Evolutionary conservation across 2,888 invertebrate species (phyloP).

Genomic region (Parnassius orleans): DNA sequence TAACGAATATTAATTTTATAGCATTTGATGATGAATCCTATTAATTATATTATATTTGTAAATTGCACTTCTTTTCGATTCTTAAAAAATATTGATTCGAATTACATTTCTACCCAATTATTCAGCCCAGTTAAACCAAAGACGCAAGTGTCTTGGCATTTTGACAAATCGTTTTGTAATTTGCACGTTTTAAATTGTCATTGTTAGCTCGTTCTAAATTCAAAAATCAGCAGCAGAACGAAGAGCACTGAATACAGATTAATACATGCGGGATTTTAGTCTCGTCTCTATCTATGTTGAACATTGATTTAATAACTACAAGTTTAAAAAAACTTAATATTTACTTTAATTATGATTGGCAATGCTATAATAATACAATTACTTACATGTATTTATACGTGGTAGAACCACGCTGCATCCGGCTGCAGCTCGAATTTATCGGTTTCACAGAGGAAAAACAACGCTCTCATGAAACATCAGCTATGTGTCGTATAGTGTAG

Average conservation of each 20-base stretch:
- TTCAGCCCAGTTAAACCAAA: constrained; percentile 15
- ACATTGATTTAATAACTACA: constrained; percentile 15
- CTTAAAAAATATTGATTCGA: constrained; percentile 1
- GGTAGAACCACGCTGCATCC: too few species aligned
- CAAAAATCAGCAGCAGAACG: constrained; percentile 15
- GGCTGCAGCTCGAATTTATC: too few species aligned
- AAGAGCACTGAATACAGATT: constrained; percentile 21
- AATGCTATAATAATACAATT: too few species aligned
- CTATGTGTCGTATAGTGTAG: too few species aligned
- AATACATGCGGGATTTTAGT: constrained; percentile 21
- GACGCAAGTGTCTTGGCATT: constrained; percentile 18
- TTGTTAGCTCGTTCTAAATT: constrained; percentile 25
- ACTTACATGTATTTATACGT: too few species aligned
- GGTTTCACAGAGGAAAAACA: too few species aligned
- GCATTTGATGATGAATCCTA: too few species aligned
- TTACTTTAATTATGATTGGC: too few species aligned
- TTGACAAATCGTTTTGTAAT: constrained; percentile 24
- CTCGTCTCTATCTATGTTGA: constrained; percentile 7
- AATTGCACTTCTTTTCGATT: too few species aligned
- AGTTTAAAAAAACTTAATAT: constrained; percentile 8
- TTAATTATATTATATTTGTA: too few species aligned
- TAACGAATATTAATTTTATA: too few species aligned
- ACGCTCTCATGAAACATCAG: too few species aligned
- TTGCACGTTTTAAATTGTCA: constrained; percentile 24
- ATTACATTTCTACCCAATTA: constrained; percentile 18